Evolutionary conservation across 2,797 vertebrate species (phyloP), one percentile per base, ranked within the genome.

Genomic region (Knipowitschia caucasica): DNA sequence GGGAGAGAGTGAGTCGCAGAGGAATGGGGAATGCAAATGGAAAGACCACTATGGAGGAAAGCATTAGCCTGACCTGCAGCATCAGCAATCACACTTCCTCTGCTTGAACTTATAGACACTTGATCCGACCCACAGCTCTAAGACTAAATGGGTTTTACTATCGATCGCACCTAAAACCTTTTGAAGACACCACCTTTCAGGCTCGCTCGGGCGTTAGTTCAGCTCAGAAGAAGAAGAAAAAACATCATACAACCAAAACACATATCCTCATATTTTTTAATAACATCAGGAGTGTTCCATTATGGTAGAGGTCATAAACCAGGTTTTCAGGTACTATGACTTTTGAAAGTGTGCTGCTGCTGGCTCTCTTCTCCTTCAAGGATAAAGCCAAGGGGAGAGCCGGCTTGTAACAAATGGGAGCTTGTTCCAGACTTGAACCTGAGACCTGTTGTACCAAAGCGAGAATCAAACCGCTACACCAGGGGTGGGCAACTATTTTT

Each of bases 1-100:
- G 30, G 27, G 27, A 33, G 59, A 43, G 62, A 58, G 30, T 31
- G 30, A 33, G 52, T 59, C 30, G 8, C 23, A 68, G 60, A 20
- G 36, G 25, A 33, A 43, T 18, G 5, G 30, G 49, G 40, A 29
- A 53, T 18, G 31, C 50, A 60, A 56, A 59, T 27, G 57, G 58
- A 56, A 55, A 46, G 62, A 36, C 27, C 54, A 50, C 45, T 11
- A 40, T 5, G 9, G 53, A 18, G 7, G n/a, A 40, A 46, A 8
- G 20, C 43, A 51, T 61, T 49, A 66, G 38, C 14, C 2, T 36
- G 2, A 15, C 15, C 24, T 53, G 53, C 49, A 61, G 57, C 47
- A 3, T 59, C 57, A 58, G 64, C 57, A 39, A n/a, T 21, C 25
- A 3, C 12, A 18, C 36, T 7, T 52, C 52, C 21, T 44, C 52